Percentiles rank a stretch among this genome's conserved stretches.
Conservation (phyloP, 2,888 invertebrate species). For the Sarcophaga caerulescens region DNA sequence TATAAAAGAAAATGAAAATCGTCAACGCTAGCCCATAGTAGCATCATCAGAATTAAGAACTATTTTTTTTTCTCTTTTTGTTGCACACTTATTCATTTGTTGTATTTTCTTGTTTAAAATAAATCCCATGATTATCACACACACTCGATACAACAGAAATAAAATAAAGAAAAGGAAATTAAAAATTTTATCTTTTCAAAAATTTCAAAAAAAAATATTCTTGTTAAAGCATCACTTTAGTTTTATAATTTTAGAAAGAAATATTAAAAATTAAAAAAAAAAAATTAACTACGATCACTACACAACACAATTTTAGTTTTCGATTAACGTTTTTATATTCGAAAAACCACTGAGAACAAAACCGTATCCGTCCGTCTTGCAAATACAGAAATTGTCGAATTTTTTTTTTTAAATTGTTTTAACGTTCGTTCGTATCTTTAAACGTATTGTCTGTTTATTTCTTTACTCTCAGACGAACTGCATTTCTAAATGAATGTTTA, state of each 20-base stretch:
- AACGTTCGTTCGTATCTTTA: background rate
- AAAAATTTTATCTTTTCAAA: background rate
- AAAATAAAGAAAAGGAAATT: conserved; percentile 33
- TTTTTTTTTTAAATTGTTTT: background rate
- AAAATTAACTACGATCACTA: no score
- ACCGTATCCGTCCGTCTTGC: background rate
- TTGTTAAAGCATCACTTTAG: background rate
- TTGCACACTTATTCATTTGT: conserved; percentile 28
- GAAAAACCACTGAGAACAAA: background rate
- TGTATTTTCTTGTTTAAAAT: conserved; percentile 46
- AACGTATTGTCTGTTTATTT: conserved; percentile 44
- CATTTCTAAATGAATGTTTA: conserved; percentile 44
- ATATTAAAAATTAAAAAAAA: conserved; percentile 1
- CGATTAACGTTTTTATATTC: conserved; percentile 15
- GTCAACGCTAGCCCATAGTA: conserved; percentile 28
- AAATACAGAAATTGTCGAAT: background rate
- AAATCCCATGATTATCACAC: conserved; percentile 26
- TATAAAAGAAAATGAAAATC: background rate
- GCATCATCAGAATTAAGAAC: conserved; percentile 61
- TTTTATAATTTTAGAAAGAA: background rate
- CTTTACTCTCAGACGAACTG: conserved; percentile 43
- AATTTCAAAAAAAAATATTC: no score
- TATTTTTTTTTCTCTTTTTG: conserved; percentile 57
- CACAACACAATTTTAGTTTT: background rate
- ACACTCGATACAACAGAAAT: background rate